Evolutionary conservation across 2,797 vertebrate species (phyloP).

Genomic region (Poeciliopsis gracilis): DNA sequence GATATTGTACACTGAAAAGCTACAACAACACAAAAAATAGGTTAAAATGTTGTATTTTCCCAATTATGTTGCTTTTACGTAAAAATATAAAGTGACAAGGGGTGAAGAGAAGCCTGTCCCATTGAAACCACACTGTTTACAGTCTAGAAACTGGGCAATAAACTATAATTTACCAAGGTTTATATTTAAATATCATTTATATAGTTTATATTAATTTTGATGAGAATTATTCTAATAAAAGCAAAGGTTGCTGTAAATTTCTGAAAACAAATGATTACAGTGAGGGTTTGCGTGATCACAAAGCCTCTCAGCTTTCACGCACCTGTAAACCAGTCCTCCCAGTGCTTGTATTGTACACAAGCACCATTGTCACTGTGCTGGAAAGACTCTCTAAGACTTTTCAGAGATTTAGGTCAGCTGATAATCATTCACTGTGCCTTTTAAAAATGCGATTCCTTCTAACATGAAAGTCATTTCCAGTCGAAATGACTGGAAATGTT

Average conservation of each 20-base stretch:
- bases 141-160: not conserved
- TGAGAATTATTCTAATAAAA: not conserved
- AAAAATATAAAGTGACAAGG: not conserved
- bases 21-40: not conserved
- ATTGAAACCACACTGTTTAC: not conserved
- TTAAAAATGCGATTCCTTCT: not conserved
- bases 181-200: not conserved
- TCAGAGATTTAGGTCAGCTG: constrained; percentile 9
- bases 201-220: not conserved
- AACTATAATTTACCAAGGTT: not conserved
- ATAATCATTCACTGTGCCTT: not conserved
- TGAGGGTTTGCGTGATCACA: constrained; percentile 1
- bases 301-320: constrained; percentile 21
- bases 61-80: not conserved
- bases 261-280: not conserved
- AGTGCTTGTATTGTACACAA: constrained; percentile 2
- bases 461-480: not conserved
- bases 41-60: not conserved
- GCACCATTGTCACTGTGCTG: not conserved
- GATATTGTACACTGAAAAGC: not conserved
- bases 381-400: constrained; percentile 1
- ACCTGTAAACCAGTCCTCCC: constrained; percentile 52
- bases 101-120: not conserved
- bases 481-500: too few species aligned
- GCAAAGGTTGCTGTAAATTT: not conserved